Conservation (phyloP, 2,113 vertebrate genomes). For the Notarius lentiginosus region DNA sequence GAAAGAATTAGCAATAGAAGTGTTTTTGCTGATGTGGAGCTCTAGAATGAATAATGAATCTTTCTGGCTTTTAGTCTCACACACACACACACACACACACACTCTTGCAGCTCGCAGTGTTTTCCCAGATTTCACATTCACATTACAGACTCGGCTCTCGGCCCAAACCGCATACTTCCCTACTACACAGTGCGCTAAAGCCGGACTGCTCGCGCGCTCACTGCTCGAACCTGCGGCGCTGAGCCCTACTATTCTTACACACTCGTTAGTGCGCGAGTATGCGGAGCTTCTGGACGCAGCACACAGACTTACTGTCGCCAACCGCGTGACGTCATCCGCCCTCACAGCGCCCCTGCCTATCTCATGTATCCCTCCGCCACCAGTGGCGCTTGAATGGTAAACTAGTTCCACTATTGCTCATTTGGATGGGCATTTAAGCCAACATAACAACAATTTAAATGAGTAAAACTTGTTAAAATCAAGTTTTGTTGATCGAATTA, state of each 20-base stretch:
- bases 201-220: background rate
- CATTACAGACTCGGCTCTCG: conserved; percentile 50
- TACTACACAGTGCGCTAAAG: conserved; percentile 2
- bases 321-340: conserved; percentile 73
- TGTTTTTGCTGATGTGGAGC: background rate
- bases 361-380: conserved; percentile 71
- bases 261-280: conserved; percentile 18
- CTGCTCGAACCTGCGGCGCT: background rate
- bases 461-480: background rate
- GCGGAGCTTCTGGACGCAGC: conserved; percentile 32
- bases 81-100: conserved; percentile 42
- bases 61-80: background rate
- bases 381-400: conserved; percentile 55
- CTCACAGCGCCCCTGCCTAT: conserved; percentile 60
- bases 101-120: conserved; percentile 59
- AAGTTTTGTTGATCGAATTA: background rate
- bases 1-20: background rate
- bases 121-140: conserved; percentile 76
- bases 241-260: background rate
- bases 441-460: too few species aligned
- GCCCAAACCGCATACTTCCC: background rate
- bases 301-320: conserved; percentile 83
- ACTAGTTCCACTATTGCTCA: conserved; percentile 65
- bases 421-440: background rate
- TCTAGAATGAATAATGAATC: conserved; percentile 2